Conservation (phyloP, 2,113 vertebrate species). For the Azemiops feae region DNA sequence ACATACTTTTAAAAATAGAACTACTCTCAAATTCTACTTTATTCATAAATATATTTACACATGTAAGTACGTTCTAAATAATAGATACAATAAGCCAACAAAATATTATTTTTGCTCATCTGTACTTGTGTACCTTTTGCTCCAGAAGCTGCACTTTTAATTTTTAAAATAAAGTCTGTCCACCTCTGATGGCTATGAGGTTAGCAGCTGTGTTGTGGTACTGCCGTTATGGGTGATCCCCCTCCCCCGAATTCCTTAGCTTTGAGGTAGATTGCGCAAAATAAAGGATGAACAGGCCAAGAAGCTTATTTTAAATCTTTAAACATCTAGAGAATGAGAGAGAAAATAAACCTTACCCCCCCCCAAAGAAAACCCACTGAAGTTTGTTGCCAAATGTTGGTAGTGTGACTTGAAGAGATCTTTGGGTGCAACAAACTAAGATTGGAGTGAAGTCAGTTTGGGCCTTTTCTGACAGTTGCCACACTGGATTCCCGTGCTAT, state of each 20-base stretch:
- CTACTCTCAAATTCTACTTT: not conserved
- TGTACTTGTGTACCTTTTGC: not conserved
- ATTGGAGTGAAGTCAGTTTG: not conserved
- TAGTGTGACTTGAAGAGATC: not conserved
- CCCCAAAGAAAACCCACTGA: not conserved
- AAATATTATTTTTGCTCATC: not conserved
- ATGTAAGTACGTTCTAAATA: not conserved
- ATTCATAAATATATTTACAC: not conserved
- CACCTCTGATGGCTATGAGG: not conserved
- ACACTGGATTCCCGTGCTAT: not conserved
- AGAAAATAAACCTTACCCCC: not conserved
- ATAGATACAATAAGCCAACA: not conserved
- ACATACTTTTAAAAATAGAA: not conserved
- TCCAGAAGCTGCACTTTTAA: not conserved
- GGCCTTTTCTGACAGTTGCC: not conserved
- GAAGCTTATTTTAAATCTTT: not conserved
- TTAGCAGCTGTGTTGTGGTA: not conserved
- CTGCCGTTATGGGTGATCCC: not conserved
- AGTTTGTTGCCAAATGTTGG: not conserved
- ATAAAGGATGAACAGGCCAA: not conserved
- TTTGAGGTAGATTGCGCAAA: not conserved
- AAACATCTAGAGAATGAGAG: not conserved
- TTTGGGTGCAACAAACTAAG: not conserved
- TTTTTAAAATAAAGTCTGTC: not conserved
- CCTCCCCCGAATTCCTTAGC: not conserved